Evolutionary conservation across 2,888 invertebrate species (phyloP).

Genomic region (Polydrusus cervinus): DNA sequence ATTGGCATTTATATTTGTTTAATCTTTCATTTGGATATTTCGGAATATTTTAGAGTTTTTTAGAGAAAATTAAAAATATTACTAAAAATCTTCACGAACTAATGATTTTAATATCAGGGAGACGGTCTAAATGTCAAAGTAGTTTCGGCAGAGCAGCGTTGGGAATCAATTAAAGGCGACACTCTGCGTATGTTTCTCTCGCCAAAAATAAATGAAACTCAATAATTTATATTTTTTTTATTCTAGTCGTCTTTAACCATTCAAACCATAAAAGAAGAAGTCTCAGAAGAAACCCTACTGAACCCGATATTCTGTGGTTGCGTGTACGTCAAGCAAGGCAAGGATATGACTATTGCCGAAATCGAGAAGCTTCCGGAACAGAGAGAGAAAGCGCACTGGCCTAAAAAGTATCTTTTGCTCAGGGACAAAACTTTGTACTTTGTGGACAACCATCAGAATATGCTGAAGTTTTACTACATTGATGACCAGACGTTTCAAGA

Average conservation of each 20-base stretch:
- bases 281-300: neutral
- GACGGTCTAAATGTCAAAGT: too few species aligned
- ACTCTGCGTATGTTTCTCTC: too few species aligned
- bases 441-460: slow-evolving; percentile 13
- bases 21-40: neutral
- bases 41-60: too few species aligned
- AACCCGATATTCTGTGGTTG: slow-evolving; percentile 29
- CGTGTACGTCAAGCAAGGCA: neutral
- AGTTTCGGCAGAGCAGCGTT: too few species aligned
- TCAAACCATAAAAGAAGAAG: neutral
- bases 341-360: slow-evolving; percentile 7
- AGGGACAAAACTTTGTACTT: slow-evolving; percentile 25
- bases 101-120: too few species aligned
- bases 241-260: slow-evolving; percentile 2
- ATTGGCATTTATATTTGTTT: neutral
- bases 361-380: slow-evolving; percentile 7
- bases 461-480: slow-evolving; percentile 23
- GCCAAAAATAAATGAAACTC: too few species aligned
- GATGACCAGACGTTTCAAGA: slow-evolving; percentile 8
- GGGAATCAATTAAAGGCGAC: too few species aligned
- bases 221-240: too few species aligned
- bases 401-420: slow-evolving; percentile 9
- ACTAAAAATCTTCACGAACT: too few species aligned
- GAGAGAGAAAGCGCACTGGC: slow-evolving; percentile 3
- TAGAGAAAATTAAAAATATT: too few species aligned